Conservation (phyloP, 2,888 invertebrate genomes). For the Heliconius sara region DNA sequence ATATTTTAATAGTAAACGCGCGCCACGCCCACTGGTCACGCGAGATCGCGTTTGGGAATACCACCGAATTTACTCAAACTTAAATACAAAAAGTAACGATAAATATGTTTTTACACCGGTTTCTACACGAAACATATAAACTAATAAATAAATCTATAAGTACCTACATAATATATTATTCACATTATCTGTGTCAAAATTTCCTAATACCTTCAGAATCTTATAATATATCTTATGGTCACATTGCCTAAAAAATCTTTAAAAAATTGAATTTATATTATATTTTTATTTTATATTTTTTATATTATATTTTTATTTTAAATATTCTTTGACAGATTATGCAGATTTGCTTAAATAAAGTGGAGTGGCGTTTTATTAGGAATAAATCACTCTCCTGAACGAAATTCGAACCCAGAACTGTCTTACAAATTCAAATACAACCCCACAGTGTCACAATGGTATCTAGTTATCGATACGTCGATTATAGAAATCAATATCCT, state of each 20-base stretch:
- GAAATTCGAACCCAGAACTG: neutral
- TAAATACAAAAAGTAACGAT: slow-evolving; percentile 55
- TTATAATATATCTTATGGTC: too few relatives aligned
- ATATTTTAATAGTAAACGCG: slow-evolving; percentile 80
- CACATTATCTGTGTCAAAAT: too few relatives aligned
- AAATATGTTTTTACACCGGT: slow-evolving; percentile 58
- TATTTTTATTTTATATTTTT: too few relatives aligned
- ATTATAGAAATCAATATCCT: slow-evolving; percentile 50
- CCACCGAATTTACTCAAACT: slow-evolving; percentile 54
- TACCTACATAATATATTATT: neutral
- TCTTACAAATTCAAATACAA: neutral
- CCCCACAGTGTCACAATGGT: neutral
- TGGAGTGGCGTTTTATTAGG: too few relatives aligned
- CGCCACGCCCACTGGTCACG: slow-evolving; percentile 78
- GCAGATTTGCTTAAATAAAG: too few relatives aligned
- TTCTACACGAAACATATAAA: slow-evolving; percentile 53
- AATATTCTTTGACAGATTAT: too few relatives aligned
- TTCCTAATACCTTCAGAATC: too few relatives aligned
- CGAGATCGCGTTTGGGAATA: slow-evolving; percentile 76
- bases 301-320: too few relatives aligned
- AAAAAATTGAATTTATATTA: too few relatives aligned
- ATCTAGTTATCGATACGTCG: slow-evolving; percentile 49
- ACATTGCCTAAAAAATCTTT: too few relatives aligned
- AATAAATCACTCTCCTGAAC: neutral
- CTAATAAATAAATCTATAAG: neutral